Base-by-base conservation (phyloP, 2,797 vertebrate genomes). In the Anguilla obscura region DNA sequence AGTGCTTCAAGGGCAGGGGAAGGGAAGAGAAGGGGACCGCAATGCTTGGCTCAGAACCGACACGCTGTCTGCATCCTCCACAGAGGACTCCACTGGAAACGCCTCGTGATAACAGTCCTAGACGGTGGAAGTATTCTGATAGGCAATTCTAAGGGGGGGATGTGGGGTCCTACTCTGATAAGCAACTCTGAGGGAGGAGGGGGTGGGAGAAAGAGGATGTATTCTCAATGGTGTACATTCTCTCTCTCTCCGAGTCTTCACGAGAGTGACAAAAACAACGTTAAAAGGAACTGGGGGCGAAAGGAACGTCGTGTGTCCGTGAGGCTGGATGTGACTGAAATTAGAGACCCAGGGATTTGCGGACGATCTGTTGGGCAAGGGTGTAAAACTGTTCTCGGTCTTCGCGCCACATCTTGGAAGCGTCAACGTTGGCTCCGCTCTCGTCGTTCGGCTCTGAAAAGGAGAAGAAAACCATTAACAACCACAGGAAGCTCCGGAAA, bases 361-460 rank as follows among this genome's bases (percentile, higher is more conserved):
- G 97, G 14, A 98, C 98, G 0, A 97, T 97, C 95, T 98, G 98
- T 94, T 98, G 97, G 91, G 98, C 98, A 0, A 99, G 96, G 92
- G 88, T 96, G 93, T 97, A 97, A 86, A 99, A 99, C 85, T 99
- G 98, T 86, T 98, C 97, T 45, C 98, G 90, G 94, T 99, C 98
- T 18, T 99, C 98, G 0, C 98, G 95, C 98, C 98, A 99, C 98
- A 99, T 99, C 90, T 99, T 99, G 2, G 98, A 99, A 1, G 98
- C 98, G 0, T 99, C 98, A 0, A 99, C 98, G 0, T 99, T 99
- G 0, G 98, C 98, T 0, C 98, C 98, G 0, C 98, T 99, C 86
- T 99, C 98, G 40, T 99, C 98, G 0, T 99, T 99, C 0, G 98
- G 98, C 92, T 99, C 98, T 99, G 96, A 84, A 93, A 94, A 0